These are phyloP conservation scores for Camponotus vicinus DNA, from an alignment of 1,140 invertebrate species.

Conservation along the genomic window DNA sequence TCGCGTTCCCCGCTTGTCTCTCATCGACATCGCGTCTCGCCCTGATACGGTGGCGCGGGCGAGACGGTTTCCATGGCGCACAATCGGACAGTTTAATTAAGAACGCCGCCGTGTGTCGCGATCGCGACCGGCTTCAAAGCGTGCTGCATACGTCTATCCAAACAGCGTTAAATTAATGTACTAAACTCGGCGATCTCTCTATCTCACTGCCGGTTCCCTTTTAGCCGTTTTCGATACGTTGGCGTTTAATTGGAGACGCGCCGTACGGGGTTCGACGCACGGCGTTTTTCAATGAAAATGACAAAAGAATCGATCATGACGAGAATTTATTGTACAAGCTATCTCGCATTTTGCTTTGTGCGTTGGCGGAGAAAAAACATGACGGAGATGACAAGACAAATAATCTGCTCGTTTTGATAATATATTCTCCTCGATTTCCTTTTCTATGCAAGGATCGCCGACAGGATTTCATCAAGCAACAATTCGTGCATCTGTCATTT, in stretches of 20 bases:
- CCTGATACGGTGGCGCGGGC: not conserved
- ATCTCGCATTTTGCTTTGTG: not conserved
- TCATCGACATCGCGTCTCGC: slow-evolving; percentile 9
- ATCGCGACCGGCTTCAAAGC: slow-evolving; percentile 23
- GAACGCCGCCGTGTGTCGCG: slow-evolving; percentile 29
- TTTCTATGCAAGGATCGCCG: not conserved
- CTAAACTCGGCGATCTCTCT: slow-evolving; percentile 9
- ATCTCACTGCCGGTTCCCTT: not conserved
- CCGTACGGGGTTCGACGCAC: not conserved
- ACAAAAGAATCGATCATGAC: not conserved
- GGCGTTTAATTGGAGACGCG: slow-evolving; percentile 19
- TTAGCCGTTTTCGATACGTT: not conserved
- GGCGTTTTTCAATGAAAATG: slow-evolving; percentile 35
- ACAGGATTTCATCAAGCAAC: slow-evolving; percentile 23
- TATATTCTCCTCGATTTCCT: not conserved
- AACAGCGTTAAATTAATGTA: slow-evolving; percentile 45
- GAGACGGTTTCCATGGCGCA: not conserved
- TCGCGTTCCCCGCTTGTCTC: not conserved
- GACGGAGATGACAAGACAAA: not conserved
- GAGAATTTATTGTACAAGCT: slow-evolving; percentile 13
- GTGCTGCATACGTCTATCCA: slow-evolving; percentile 1
- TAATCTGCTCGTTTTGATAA: not conserved
- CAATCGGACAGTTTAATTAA: slow-evolving; percentile 55
- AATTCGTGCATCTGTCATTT: slow-evolving; percentile 14
- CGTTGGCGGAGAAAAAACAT: not conserved